phyloP scores from a whole-genome alignment of 2,797 vertebrate genomes.

The Oreochromis mossambicus region DNA sequence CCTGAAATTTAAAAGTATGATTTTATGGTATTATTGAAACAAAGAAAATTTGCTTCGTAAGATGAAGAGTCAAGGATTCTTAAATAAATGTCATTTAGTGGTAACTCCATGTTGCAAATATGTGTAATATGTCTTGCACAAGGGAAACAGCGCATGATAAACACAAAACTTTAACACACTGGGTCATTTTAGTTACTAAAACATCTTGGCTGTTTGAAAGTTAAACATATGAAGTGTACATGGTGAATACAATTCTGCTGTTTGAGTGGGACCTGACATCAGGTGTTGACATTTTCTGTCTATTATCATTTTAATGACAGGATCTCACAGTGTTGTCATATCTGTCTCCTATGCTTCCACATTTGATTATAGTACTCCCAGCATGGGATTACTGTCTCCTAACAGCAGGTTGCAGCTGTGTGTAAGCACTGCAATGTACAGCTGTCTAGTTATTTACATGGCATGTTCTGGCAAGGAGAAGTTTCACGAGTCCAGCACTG shows the following conservation, averaged over 20 bases:
- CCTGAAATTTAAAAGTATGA: neutral
- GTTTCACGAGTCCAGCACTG: slow-evolving; percentile 8
- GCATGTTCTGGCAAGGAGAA: slow-evolving; percentile 43
- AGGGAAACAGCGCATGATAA: neutral
- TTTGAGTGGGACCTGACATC: neutral
- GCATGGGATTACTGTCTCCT: neutral
- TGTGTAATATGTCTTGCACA: neutral
- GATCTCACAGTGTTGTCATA: slow-evolving; percentile 1
- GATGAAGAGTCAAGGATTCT: accelerated
- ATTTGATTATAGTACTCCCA: slow-evolving; percentile 37
- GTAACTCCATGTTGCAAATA: neutral
- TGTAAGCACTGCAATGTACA: neutral
- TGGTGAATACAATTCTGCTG: neutral
- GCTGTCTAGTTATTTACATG: slow-evolving; percentile 23
- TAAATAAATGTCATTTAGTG: neutral
- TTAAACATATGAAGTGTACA: neutral
- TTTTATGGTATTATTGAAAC: neutral
- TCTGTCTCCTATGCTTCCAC: neutral
- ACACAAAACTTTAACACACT: neutral
- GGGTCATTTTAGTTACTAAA: neutral
- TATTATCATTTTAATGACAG: slow-evolving; percentile 30
- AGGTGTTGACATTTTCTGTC: neutral
- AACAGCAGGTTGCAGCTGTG: slow-evolving; percentile 8
- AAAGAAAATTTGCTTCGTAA: neutral
- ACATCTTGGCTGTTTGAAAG: neutral